A percentile compares a stretch with the other conserved stretches of the same genome.
phyloP scores from a whole-genome alignment of 2,113 vertebrate species.

The Nothoprocta perdicaria region DNA sequence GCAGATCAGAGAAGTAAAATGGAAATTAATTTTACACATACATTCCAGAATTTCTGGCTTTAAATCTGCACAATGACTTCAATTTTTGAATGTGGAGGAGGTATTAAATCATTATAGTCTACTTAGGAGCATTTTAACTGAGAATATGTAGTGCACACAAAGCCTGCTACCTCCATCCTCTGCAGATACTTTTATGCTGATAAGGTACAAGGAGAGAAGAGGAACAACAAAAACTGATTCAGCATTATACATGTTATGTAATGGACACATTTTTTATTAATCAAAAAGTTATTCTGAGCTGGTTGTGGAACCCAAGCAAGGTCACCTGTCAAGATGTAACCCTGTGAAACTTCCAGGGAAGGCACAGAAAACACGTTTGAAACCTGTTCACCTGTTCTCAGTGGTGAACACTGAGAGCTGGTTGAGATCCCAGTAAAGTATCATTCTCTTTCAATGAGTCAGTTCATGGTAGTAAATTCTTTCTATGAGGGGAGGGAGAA shows the following conservation, averaged over 20 bases:
- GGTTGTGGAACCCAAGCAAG: not conserved
- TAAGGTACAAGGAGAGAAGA: not conserved
- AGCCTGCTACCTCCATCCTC: not conserved
- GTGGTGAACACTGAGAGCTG: not conserved
- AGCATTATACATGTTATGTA: not conserved
- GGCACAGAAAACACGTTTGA: not conserved
- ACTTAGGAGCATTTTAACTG: conserved; percentile 2
- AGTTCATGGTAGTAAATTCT: not conserved
- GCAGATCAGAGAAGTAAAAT: conserved; percentile 52
- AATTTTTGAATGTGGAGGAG: conserved; percentile 8
- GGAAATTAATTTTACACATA: conserved; percentile 53
- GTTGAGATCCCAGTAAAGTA: not conserved
- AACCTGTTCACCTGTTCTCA: not conserved
- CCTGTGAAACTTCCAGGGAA: not conserved
- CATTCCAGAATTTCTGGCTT: conserved; percentile 52
- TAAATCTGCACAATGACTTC: conserved; percentile 30
- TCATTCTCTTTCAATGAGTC: not conserved
- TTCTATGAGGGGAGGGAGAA: not conserved
- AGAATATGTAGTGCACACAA: not conserved
- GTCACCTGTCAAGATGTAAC: not conserved
- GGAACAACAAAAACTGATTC: not conserved
- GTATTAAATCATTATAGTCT: conserved; percentile 47
- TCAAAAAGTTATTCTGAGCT: not conserved
- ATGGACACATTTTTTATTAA: not conserved
- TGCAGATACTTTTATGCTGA: not conserved